phyloP scores from a whole-genome alignment of 2,113 vertebrate genomes.

The Dasyurus viverrinus region DNA sequence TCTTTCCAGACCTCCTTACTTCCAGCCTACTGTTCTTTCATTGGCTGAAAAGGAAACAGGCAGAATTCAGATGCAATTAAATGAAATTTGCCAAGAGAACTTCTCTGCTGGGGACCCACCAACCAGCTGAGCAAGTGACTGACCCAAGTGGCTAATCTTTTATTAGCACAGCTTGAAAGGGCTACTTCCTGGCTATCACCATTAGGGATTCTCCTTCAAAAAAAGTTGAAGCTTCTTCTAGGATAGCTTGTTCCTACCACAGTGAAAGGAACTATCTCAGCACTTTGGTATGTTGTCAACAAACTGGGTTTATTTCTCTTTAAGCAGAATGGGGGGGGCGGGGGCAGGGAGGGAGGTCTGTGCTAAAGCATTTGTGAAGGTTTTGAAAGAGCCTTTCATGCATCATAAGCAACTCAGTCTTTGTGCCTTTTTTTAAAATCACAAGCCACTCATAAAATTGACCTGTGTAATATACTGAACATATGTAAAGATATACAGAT shows the following conservation, averaged over 20 bases:
- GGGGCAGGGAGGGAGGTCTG: accelerated
- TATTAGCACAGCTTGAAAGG: background rate
- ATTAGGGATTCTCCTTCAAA: background rate
- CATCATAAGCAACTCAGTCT: background rate
- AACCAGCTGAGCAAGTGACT: background rate
- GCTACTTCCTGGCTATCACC: background rate
- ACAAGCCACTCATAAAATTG: background rate
- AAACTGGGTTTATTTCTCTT: background rate
- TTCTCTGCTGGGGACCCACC: no score
- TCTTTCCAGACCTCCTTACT: background rate
- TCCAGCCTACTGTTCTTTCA: background rate
- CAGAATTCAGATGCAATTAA: background rate
- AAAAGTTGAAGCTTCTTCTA: background rate
- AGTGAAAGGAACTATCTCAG: background rate
- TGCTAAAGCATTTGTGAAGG: background rate
- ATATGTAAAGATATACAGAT: background rate
- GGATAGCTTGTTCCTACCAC: background rate
- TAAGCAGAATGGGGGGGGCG: background rate
- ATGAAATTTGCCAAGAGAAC: background rate
- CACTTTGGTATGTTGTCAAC: background rate
- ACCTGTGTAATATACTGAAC: background rate
- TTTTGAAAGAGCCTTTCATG: background rate
- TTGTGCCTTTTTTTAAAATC: background rate
- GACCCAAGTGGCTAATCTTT: background rate
- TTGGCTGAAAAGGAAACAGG: accelerated